A percentile compares a stretch with the other conserved stretches of the same genome.
These are phyloP conservation scores for Muntiacus muntjak DNA, from an alignment of 2,113 vertebrate species.

Conservation along the genomic window DNA sequence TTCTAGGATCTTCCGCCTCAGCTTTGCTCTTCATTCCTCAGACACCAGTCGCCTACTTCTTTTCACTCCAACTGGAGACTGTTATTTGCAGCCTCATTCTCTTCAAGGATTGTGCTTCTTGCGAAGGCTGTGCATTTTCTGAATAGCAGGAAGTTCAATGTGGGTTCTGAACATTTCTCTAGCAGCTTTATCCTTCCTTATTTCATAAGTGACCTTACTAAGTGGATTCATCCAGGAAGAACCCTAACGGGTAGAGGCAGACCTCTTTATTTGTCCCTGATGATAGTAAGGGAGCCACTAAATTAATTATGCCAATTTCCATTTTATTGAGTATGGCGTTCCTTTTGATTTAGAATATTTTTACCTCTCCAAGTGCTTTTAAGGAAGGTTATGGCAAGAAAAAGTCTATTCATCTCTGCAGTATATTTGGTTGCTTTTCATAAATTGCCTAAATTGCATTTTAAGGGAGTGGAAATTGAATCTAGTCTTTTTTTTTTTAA, in stretches of 20 bases:
- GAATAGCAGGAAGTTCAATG: accelerated
- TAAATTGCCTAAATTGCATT: conserved; percentile 67
- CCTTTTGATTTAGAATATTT: conserved; percentile 36
- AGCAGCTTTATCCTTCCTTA: not conserved
- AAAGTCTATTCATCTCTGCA: conserved; percentile 24
- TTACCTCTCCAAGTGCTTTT: conserved; percentile 52
- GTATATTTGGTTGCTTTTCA: conserved; percentile 63
- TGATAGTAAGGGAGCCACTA: not conserved
- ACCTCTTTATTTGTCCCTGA: not conserved
- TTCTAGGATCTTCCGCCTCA: not conserved
- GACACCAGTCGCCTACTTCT: no score
- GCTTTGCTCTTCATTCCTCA: not conserved
- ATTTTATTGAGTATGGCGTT: not conserved
- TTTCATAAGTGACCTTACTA: not conserved
- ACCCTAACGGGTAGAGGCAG: not conserved
- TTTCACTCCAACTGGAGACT: not conserved
- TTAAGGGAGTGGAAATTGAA: conserved; percentile 65
- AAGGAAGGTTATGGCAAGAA: conserved; percentile 32
- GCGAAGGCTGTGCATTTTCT: not conserved
- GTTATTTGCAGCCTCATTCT: not conserved
- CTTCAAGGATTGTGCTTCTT: not conserved
- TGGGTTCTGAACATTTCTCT: no score
- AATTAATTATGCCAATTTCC: not conserved
- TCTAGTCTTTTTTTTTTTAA: not conserved
- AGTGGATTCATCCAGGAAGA: not conserved